A percentile compares a stretch with the other conserved stretches of the same genome.
Conservation (phyloP, 1,140 invertebrate species). For the Drosophila sp. region DNA sequence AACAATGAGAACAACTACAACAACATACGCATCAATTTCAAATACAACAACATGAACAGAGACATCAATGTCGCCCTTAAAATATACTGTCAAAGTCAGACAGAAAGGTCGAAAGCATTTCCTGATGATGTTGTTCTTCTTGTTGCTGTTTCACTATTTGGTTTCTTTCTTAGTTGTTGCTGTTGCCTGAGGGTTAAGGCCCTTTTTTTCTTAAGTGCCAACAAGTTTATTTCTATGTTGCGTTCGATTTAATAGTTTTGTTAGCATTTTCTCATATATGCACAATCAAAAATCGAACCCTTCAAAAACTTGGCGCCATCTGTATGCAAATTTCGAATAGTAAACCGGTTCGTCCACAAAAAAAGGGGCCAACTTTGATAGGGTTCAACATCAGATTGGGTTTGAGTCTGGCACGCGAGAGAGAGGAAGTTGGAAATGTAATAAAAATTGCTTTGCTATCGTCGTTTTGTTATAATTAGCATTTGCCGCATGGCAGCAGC, state of each 20-base stretch:
- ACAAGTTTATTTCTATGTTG: constrained; percentile 9
- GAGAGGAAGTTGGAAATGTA: constrained; percentile 56
- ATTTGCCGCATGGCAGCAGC: constrained; percentile 63
- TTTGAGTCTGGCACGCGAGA: constrained; percentile 49
- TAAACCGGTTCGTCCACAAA: neutral
- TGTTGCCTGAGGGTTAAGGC: constrained; percentile 34
- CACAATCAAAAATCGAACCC: constrained; percentile 27
- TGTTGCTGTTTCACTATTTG: no score
- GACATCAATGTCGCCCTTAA: constrained; percentile 28
- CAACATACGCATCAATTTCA: constrained; percentile 8
- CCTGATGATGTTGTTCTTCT: constrained; percentile 7
- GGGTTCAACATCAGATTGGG: constrained; percentile 3
- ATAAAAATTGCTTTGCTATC: constrained; percentile 59
- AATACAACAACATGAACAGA: constrained; percentile 19
- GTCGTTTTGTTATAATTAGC: constrained; percentile 68
- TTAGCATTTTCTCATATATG: constrained; percentile 30
- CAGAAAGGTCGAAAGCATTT: constrained; percentile 21
- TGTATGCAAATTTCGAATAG: constrained; percentile 56
- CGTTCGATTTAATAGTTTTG: constrained; percentile 47
- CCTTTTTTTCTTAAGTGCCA: constrained; percentile 20
- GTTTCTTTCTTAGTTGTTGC: neutral
- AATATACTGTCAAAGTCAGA: constrained; percentile 29
- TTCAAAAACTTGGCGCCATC: constrained; percentile 45
- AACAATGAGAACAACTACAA: constrained; percentile 5
- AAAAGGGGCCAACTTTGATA: constrained; percentile 3